Evolutionary conservation across 2,113 vertebrate species (phyloP).

Genomic region (Gobio gobio): DNA sequence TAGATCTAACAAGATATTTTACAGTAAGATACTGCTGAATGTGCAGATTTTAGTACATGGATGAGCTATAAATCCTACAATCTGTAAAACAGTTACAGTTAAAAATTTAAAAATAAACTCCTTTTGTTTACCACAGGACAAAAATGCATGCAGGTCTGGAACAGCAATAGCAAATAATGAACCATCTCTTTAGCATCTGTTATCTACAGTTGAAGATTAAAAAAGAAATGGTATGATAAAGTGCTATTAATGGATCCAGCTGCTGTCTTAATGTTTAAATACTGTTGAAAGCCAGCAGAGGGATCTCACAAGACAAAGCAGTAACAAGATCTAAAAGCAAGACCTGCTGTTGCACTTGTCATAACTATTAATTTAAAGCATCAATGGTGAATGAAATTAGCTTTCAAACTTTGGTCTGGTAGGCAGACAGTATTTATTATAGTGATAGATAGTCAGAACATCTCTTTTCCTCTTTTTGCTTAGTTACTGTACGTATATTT

Average conservation of each 20-base stretch:
- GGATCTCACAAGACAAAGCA: not conserved
- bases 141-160: not conserved
- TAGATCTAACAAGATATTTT: not conserved
- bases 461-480: slow-evolving; percentile 52
- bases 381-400: slow-evolving; percentile 61
- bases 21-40: not conserved
- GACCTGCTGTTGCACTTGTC: slow-evolving; percentile 44
- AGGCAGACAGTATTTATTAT: slow-evolving; percentile 56
- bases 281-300: not conserved
- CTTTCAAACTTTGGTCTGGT: slow-evolving; percentile 48
- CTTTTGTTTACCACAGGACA: too few relatives aligned
- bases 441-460: slow-evolving; percentile 48
- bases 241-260: not conserved
- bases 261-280: slow-evolving; percentile 6
- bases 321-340: slow-evolving; percentile 38
- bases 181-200: not conserved
- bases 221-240: not conserved
- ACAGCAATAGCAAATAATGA: not conserved
- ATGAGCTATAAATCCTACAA: too few relatives aligned
- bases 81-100: too few relatives aligned
- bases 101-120: too few relatives aligned
- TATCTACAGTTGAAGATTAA: not conserved
- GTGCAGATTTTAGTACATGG: too few relatives aligned
- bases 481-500: slow-evolving; percentile 45
- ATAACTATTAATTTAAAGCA: slow-evolving; percentile 56